Percentiles rank a stretch among this genome's conserved stretches.
Conservation (phyloP, 2,888 invertebrate species). For the Sphaerophoria taeniata region DNA sequence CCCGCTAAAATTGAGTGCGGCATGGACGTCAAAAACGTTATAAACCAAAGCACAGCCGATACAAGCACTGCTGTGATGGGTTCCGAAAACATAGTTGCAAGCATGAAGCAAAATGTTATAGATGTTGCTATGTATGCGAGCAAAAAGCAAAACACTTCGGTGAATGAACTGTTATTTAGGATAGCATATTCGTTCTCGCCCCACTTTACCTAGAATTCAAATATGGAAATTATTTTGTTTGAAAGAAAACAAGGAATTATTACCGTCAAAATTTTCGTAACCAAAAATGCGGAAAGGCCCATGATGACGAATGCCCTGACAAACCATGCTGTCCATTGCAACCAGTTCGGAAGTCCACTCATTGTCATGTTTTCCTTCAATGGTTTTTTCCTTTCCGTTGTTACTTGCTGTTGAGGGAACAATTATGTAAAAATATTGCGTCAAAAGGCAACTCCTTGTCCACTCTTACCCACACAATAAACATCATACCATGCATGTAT, state of each 20-base stretch:
- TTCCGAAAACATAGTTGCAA: conserved; percentile 91
- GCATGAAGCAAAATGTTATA: conserved; percentile 91
- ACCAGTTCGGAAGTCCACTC: conserved; percentile 93
- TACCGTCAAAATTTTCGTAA: conserved; percentile 86
- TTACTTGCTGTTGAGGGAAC: conserved; percentile 80
- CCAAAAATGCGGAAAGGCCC: conserved; percentile 85
- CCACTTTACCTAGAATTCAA: conserved; percentile 82
- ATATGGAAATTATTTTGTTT: background rate
- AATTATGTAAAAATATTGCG: background rate
- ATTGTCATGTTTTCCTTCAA: conserved; percentile 95
- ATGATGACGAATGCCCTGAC: conserved; percentile 89
- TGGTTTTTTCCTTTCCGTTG: conserved; percentile 86
- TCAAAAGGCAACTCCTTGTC: background rate
- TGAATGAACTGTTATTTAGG: conserved; percentile 87
- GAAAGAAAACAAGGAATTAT: background rate
- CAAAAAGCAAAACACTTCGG: conserved; percentile 88
- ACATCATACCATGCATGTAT: conserved; percentile 91
- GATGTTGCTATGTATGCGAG: conserved; percentile 88
- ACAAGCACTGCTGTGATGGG: conserved; percentile 92
- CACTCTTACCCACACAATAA: conserved; percentile 86
- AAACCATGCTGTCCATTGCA: conserved; percentile 95
- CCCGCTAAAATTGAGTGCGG: conserved; percentile 88
- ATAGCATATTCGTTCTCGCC: conserved; percentile 84
- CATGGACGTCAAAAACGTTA: conserved; percentile 84
- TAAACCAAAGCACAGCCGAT: conserved; percentile 90